Evolutionary conservation across 2,888 invertebrate species (phyloP).

Genomic region (Drosophila mettleri): DNA sequence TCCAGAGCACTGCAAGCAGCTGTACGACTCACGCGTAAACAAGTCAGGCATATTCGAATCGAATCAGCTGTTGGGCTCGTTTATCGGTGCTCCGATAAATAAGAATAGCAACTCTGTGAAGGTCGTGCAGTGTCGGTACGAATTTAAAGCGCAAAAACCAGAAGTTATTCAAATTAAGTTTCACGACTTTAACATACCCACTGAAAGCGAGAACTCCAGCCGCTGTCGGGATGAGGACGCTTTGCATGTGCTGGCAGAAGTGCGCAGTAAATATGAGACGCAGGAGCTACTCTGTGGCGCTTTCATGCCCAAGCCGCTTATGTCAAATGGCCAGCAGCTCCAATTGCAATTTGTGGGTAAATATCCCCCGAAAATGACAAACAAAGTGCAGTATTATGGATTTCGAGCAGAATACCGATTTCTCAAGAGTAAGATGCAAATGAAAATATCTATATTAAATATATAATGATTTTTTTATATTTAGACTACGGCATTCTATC

Average conservation of each 20-base stretch:
- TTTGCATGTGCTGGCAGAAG: conserved; percentile 89
- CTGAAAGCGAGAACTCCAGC: conserved; percentile 77
- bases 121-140: conserved; percentile 90
- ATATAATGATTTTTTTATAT: background rate
- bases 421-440: conserved; percentile 91
- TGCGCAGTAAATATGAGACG: conserved; percentile 93
- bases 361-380: conserved; percentile 86
- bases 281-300: conserved; percentile 95
- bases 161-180: conserved; percentile 87
- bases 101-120: conserved; percentile 85
- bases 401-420: conserved; percentile 95
- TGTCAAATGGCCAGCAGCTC: conserved; percentile 96
- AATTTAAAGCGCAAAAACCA: conserved; percentile 94
- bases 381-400: conserved; percentile 90
- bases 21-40: conserved; percentile 91
- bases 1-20: conserved; percentile 90
- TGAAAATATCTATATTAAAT: background rate
- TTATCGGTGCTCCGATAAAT: conserved; percentile 86
- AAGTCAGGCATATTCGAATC: conserved; percentile 94
- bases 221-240: conserved; percentile 82
- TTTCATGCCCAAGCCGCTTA: conserved; percentile 92
- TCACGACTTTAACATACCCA: conserved; percentile 83
- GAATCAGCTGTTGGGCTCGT: conserved; percentile 91
- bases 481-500: conserved; percentile 95
- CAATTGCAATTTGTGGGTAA: conserved; percentile 94